Base-by-base conservation (phyloP, 2,797 vertebrate species). In the Coregonus sp. region DNA sequence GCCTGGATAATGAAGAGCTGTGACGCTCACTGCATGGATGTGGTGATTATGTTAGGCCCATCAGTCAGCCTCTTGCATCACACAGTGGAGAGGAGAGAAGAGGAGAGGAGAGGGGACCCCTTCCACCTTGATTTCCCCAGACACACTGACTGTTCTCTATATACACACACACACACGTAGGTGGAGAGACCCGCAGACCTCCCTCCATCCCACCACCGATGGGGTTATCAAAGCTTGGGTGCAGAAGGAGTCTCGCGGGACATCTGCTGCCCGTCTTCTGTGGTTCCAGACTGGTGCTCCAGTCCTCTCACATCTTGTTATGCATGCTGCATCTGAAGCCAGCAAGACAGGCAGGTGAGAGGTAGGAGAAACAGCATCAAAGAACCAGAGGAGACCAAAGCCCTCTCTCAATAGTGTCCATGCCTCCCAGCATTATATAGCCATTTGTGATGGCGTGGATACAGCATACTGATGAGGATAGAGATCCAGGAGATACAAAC, bases 1-100 rank as follows among this genome's bases (percentile, higher is more conserved):
- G 59, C 37, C 71, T 82, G 68, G 70, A 70, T 86, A 82, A 83
- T 80, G 68, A 87, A 80, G 80, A 82, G 70, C 47, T 76, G 69
- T 11, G 69, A 35, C 56, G 74, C 77, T 31, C 63, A 9, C 59
- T 3, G 59, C 20, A 25, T 63, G 59, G 59, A 63, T 25, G 20
- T 63, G 59, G 20, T 63, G 59, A 25, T 25, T 74, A 66, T 59
- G 69, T 72, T 54, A 71, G 68, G 59, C 75, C 72, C 74, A 77
- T 67, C 72, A 18, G 35, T 80, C 77, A 78, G 51, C 29, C 35
- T 56, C 59, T 69, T 56, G 61, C 68, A 65, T 25, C 37, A 69
- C 76, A 72, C 78, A 75, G 14, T 14, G 3, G 59, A 63, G 59
- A 2, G 6, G 56, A 52, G 54, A 56, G 4, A 15, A 5, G 54